These are phyloP conservation scores for Gastrophryne carolinensis DNA, from an alignment of 2,797 vertebrate species.

Conservation along the genomic window DNA sequence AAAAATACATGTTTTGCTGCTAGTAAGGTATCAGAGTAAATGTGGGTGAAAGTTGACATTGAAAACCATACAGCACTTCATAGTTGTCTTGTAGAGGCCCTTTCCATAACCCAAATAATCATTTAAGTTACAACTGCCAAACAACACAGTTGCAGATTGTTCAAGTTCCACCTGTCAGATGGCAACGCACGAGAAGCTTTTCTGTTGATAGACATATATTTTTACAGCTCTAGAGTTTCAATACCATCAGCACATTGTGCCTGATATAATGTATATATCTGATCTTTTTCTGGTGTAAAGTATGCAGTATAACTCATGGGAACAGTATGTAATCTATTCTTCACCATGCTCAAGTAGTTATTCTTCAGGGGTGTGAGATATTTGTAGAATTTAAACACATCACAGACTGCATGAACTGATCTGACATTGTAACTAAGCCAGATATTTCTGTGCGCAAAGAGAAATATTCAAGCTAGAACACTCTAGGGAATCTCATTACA, in stretches of 20 bases:
- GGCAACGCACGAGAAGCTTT: background rate
- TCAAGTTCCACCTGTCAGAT: conserved; percentile 24
- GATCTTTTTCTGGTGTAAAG: conserved; percentile 20
- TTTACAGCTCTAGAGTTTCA: conserved; percentile 5
- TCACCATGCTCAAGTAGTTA: background rate
- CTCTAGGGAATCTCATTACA: background rate
- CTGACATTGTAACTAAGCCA: conserved; percentile 9
- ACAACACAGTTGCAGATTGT: background rate
- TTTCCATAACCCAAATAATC: background rate
- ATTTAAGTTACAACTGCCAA: background rate
- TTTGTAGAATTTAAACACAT: conserved; percentile 2
- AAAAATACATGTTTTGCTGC: background rate
- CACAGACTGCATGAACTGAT: background rate
- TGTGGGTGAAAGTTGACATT: too few relatives aligned
- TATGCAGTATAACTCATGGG: conserved; percentile 1
- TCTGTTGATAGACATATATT: conserved; percentile 4
- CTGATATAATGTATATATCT: conserved; percentile 8
- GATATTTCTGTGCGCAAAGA: background rate
- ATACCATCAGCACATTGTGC: background rate
- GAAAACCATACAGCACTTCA: too few relatives aligned
- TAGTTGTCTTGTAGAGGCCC: background rate
- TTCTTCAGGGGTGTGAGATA: background rate
- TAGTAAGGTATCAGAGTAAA: too few relatives aligned
- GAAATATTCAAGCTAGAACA: background rate
- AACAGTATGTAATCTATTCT: conserved; percentile 30